Evolutionary conservation across 1,140 invertebrate species (phyloP).

Genomic region (Oppia nitens): DNA sequence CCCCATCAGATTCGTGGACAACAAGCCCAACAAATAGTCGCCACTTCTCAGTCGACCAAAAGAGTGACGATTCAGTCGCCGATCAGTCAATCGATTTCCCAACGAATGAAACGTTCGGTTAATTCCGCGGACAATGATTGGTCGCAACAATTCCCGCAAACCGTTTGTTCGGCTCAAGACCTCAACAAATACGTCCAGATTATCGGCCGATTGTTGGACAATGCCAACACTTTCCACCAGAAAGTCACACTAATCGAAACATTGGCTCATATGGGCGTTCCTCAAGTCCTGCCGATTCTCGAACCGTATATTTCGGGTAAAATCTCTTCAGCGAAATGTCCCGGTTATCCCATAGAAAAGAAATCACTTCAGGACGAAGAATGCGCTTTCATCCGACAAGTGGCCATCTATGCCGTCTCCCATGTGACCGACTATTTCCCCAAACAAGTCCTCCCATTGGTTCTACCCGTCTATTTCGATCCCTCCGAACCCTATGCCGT

Average conservation of each 20-base stretch:
- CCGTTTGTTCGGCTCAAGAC: slow-evolving; percentile 8
- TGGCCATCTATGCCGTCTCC: slow-evolving; percentile 19
- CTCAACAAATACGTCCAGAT: slow-evolving; percentile 1
- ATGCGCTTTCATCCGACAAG: slow-evolving; percentile 14
- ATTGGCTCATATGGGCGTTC: slow-evolving; percentile 15
- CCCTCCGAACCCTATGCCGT: slow-evolving; percentile 19
- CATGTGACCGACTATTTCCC: slow-evolving; percentile 10
- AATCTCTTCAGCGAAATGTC: not conserved
- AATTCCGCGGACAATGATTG: no score
- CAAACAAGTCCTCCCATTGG: slow-evolving; percentile 12
- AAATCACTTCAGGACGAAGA: slow-evolving; percentile 1
- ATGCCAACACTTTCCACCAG: slow-evolving; percentile 11
- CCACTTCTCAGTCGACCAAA: not conserved
- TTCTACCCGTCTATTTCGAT: slow-evolving; percentile 21
- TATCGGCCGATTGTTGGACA: slow-evolving; percentile 7
- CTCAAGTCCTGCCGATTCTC: slow-evolving; percentile 13
- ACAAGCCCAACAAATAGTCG: not conserved
- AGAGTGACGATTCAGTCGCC: not conserved
- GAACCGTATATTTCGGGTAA: slow-evolving; percentile 12
- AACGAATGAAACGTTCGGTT: slow-evolving; percentile 7
- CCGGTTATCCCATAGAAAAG: slow-evolving; percentile 9
- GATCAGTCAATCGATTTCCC: not conserved
- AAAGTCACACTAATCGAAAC: slow-evolving; percentile 19
- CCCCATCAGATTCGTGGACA: not conserved
- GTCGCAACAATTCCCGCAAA: slow-evolving; percentile 6